Conservation (phyloP, 1,140 invertebrate species). For the Neomicropteryx cornuta region DNA sequence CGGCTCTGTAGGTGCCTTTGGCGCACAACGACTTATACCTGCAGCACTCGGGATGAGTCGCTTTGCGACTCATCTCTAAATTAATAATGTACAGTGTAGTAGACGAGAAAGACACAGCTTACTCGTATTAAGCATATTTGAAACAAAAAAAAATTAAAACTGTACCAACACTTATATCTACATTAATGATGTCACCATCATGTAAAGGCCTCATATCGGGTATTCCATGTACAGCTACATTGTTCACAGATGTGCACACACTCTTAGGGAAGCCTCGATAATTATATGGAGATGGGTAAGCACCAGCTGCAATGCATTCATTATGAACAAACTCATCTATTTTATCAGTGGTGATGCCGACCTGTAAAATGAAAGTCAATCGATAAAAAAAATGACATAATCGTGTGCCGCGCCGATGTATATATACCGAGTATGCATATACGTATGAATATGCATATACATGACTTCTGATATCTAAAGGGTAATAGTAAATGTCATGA, state of each 20-base stretch:
- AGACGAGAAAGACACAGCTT: too few relatives aligned
- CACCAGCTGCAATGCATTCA: conserved; percentile 53
- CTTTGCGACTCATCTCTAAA: too few relatives aligned
- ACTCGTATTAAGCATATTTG: conserved; percentile 1
- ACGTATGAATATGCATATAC: too few relatives aligned
- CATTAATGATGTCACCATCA: conserved; percentile 84
- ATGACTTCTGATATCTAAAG: too few relatives aligned
- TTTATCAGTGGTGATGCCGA: conserved; percentile 78
- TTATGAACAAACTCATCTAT: conserved; percentile 71
- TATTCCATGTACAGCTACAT: conserved; percentile 91
- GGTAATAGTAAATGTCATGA: too few relatives aligned
- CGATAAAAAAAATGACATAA: not conserved
- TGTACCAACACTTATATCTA: conserved; percentile 77
- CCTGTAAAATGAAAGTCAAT: conserved; percentile 39
- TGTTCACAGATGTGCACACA: conserved; percentile 90
- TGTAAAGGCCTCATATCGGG: conserved; percentile 71
- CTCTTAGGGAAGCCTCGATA: conserved; percentile 87
- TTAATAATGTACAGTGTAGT: too few relatives aligned
- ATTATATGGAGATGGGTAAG: conserved; percentile 84
- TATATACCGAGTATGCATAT: not conserved
- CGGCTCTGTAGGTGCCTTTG: not conserved
- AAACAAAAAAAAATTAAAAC: conserved; percentile 4
- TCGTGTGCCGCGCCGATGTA: not conserved
- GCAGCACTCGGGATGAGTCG: too few relatives aligned
- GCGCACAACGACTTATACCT: too few relatives aligned